Evolutionary conservation across 2,888 invertebrate species (phyloP).

Genomic region (Diaprepes abbreviatus): DNA sequence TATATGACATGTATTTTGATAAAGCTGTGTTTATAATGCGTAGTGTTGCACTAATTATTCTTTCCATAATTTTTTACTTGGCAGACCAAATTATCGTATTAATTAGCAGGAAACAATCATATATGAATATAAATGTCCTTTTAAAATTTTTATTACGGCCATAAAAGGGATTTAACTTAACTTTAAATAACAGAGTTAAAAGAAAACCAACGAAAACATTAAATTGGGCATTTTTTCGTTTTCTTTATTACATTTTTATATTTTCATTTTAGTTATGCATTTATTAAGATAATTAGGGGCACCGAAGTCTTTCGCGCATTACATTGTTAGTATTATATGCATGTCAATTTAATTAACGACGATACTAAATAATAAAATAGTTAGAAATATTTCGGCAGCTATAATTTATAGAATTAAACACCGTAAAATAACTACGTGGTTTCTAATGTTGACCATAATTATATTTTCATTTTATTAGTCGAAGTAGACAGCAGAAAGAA

Average conservation of each 20-base stretch:
- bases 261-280: conserved; percentile 1
- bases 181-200: conserved; percentile 19
- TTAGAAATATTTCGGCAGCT: conserved; percentile 29
- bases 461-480: conserved; percentile 25
- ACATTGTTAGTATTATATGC: conserved; percentile 17
- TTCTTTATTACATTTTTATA: conserved; percentile 4
- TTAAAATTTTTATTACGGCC: conserved; percentile 23
- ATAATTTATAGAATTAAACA: conserved; percentile 33
- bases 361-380: conserved; percentile 21
- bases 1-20: too few species aligned
- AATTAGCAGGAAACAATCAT: background rate
- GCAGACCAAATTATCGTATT: background rate
- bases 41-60: too few species aligned
- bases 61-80: background rate
- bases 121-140: conserved; percentile 27
- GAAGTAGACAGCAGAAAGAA: conserved; percentile 21
- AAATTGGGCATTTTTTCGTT: conserved; percentile 3
- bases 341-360: conserved; percentile 24
- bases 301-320: conserved; percentile 5
- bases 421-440: conserved; percentile 34
- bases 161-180: conserved; percentile 24
- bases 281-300: conserved; percentile 15
- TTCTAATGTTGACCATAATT: conserved; percentile 34
- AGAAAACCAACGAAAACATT: conserved; percentile 8
- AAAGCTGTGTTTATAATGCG: too few species aligned